Evolutionary conservation across 1,140 invertebrate genomes (phyloP), one percentile per base, ranked within the genome.

Genomic region (Oryctes rhinoceros): DNA sequence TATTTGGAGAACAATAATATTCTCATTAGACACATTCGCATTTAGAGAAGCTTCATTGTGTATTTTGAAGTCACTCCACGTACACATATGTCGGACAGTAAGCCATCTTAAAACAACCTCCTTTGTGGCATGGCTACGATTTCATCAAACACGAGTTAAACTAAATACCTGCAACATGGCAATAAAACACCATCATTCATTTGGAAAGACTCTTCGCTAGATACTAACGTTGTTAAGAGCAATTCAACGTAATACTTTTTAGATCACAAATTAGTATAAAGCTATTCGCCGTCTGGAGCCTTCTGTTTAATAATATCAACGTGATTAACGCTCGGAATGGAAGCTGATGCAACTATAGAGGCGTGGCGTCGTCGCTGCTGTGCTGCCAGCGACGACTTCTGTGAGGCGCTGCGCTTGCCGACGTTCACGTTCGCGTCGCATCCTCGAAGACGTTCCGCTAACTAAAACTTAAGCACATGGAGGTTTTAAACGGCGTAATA

Each of bases 401-500:
- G 9, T 44, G 39, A 44, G 9, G 5, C 5, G 5, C 39, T 44
- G 39, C 3, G 9, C 3, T 44, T 10, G 39, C 9, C 39, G 53
- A 62, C 20, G 20, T 13, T 62, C 53, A 62, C 5, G 15, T 20
- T 62, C 20, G 53, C 18, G 18, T 59, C 53, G 53, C 39, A 7
- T 44, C 5, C 39, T 62, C 20, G 13, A 5, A 62, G 53, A 62
- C 53, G 20, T 62, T 62, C 53, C 13, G 13, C 53, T n/a, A 62
- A 62, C 53, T 62, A 62, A 62, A n/a, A 13, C 65, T 67, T 67
- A 67, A 67, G n/a, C n/a, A 4, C 20, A 67, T 24, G 65, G 35
- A 67, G 11, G 53, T 62, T 18, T 67, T 67, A 67, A 18, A 67
- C 20, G 20, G 11, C 9, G 20, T 67, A 67, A 67, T 67, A 67